Percentiles rank a stretch among this genome's conserved stretches.
These are phyloP conservation scores for Forbesichthys agassizii DNA, from an alignment of 2,113 vertebrate genomes.

Conservation along the genomic window DNA sequence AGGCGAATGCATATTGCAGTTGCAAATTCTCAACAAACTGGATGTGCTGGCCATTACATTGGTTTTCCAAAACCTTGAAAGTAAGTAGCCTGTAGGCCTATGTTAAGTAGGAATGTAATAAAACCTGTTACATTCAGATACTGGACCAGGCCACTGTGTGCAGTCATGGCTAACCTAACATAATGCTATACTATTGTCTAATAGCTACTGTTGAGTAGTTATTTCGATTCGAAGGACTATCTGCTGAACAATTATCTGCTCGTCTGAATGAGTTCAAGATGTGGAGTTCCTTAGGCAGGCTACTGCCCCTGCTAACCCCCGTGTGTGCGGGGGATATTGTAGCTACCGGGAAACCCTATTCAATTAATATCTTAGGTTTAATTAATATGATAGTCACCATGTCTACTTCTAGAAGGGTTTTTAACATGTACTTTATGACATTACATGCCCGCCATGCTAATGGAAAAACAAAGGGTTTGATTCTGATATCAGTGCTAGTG, in stretches of 20 bases:
- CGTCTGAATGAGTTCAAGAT: conserved; percentile 70
- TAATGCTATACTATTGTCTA: conserved; percentile 27
- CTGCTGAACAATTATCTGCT: conserved; percentile 45
- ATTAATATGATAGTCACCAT: too few species aligned
- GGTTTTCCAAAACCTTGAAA: conserved; percentile 40
- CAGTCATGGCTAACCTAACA: conserved; percentile 15
- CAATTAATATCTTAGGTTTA: too few species aligned
- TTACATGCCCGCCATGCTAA: too few species aligned
- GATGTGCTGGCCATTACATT: conserved; percentile 56
- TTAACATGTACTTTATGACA: too few species aligned
- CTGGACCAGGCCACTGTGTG: conserved; percentile 23
- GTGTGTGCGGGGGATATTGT: neutral
- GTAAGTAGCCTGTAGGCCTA: neutral
- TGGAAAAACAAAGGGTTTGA: too few species aligned
- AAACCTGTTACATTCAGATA: conserved; percentile 12
- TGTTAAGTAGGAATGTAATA: too few species aligned
- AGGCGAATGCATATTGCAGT: conserved; percentile 29
- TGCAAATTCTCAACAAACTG: conserved; percentile 61
- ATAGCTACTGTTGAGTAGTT: conserved; percentile 26
- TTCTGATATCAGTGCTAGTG: too few species aligned
- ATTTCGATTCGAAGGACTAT: conserved; percentile 16
- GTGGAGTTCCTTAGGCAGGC: conserved; percentile 39
- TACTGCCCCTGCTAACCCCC: conserved; percentile 58
- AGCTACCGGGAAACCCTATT: too few species aligned
- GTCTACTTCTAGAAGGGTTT: too few species aligned